These are phyloP conservation scores for Lasioglossum pauxillum DNA, from an alignment of 2,888 invertebrate genomes.

Conservation along the genomic window DNA sequence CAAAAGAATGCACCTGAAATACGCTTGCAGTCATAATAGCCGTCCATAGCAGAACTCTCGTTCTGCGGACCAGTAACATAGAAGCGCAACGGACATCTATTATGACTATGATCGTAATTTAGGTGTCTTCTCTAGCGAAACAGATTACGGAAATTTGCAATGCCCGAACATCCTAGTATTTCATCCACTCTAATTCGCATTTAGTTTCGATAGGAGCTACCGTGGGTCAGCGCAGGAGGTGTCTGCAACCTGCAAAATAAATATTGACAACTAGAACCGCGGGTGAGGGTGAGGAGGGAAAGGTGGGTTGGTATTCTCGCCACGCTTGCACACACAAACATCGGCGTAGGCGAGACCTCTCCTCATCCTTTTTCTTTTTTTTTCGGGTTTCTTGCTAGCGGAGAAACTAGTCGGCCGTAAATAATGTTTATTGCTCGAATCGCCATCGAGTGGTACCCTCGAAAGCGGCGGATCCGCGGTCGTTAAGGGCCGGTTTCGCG, in stretches of 20 bases:
- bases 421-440: slow-evolving; percentile 30
- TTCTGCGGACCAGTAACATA: neutral
- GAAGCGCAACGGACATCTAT: neutral
- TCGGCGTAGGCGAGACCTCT: slow-evolving; percentile 12
- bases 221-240: neutral
- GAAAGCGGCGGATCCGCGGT: slow-evolving; percentile 2
- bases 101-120: neutral
- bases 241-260: neutral
- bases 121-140: neutral
- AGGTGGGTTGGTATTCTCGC: neutral
- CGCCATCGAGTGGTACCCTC: slow-evolving; percentile 34
- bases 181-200: neutral
- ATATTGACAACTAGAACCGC: neutral
- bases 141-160: neutral
- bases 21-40: neutral
- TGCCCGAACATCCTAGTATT: neutral
- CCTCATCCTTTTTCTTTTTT: neutral
- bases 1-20: neutral
- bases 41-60: neutral
- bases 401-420: slow-evolving; percentile 26
- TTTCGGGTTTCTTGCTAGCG: slow-evolving; percentile 4
- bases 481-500: slow-evolving; percentile 10
- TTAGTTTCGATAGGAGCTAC: neutral
- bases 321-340: neutral
- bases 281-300: neutral